Evolutionary conservation across 2,113 vertebrate genomes (phyloP).

Genomic region (Sceloporus tristichus): DNA sequence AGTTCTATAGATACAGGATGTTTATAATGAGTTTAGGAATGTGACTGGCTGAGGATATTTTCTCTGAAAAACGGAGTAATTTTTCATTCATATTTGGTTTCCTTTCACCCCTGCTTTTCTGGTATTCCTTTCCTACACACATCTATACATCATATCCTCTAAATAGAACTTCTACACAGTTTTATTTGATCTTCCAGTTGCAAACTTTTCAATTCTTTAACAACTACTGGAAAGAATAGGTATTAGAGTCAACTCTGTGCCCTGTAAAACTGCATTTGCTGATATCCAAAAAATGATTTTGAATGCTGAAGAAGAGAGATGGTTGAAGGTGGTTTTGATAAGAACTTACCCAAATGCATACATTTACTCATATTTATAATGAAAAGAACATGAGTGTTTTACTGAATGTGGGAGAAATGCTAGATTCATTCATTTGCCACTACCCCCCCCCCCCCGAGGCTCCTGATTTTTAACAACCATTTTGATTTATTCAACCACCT

Average conservation of each 20-base stretch:
- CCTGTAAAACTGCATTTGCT: background rate
- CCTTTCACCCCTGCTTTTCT: background rate
- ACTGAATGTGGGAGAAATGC: too few relatives aligned
- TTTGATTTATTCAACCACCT: background rate
- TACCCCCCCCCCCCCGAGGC: too few relatives aligned
- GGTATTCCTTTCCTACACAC: background rate
- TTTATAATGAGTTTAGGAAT: background rate
- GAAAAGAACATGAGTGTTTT: too few relatives aligned
- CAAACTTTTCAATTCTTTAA: background rate
- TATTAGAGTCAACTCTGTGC: background rate
- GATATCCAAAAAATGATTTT: background rate
- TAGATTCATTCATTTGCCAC: too few relatives aligned
- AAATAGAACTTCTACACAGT: background rate
- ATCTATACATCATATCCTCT: background rate
- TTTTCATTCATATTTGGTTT: background rate
- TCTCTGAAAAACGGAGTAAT: background rate
- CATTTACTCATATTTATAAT: background rate
- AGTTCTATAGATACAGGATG: too few relatives aligned
- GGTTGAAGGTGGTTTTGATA: too few relatives aligned
- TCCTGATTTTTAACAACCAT: too few relatives aligned
- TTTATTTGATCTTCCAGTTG: background rate
- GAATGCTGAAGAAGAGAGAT: background rate
- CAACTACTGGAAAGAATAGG: background rate
- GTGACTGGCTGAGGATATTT: too few relatives aligned
- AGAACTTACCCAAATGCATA: background rate